Percentiles rank a stretch among this genome's conserved stretches.
phyloP scores from a whole-genome alignment of 1,140 invertebrate genomes.

The Sminthurinus signatus region DNA sequence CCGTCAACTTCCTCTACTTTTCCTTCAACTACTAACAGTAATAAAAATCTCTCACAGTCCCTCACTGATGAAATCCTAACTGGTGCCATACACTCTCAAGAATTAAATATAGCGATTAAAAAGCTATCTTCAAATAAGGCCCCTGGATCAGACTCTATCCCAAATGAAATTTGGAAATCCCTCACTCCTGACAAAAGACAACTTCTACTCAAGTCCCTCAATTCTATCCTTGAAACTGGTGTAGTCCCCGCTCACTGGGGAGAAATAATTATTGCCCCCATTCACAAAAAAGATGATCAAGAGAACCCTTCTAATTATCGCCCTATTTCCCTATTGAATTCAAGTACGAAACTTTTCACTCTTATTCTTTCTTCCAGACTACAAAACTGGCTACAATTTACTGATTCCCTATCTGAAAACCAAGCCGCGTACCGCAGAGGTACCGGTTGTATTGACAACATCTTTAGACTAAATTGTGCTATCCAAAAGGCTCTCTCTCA shows the following conservation, averaged over 20 bases:
- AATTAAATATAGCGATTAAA: too few species aligned
- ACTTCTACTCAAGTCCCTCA: conserved; percentile 2
- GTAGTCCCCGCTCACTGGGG: conserved; percentile 14
- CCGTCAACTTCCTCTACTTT: too few species aligned
- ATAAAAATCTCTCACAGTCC: too few species aligned
- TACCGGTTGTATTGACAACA: conserved; percentile 38
- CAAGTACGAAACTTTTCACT: conserved; percentile 38
- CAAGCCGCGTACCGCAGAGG: conserved; percentile 40
- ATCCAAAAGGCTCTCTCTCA: background rate
- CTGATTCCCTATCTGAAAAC: conserved; percentile 31
- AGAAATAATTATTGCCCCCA: conserved; percentile 21
- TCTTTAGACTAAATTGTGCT: conserved; percentile 34
- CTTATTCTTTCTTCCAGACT: conserved; percentile 37
- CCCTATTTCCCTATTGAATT: conserved; percentile 41
- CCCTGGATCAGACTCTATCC: too few species aligned
- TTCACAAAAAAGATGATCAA: conserved; percentile 39
- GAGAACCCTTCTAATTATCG: conserved; percentile 38
- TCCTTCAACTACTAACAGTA: too few species aligned
- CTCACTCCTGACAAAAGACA: background rate
- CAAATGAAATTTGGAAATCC: too few species aligned
- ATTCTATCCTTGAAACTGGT: background rate
- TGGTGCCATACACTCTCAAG: too few species aligned
- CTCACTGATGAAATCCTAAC: too few species aligned
- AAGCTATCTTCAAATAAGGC: too few species aligned
- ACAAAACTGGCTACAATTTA: conserved; percentile 26